Percentiles rank a stretch among this genome's conserved stretches.
phyloP scores from a whole-genome alignment of 2,797 vertebrate genomes.

The Lacerta bilineata region DNA sequence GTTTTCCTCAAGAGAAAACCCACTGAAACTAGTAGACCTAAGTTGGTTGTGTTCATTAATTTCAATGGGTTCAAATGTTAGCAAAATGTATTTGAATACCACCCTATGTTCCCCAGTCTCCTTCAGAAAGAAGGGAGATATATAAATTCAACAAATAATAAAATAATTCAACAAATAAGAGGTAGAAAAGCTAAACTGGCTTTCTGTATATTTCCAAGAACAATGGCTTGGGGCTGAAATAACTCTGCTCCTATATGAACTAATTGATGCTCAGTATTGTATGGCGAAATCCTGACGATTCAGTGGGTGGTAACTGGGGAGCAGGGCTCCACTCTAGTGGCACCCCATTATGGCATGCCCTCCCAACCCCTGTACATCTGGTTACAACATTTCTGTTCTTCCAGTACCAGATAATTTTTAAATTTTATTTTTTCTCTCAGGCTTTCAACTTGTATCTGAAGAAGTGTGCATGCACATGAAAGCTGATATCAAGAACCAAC shows the following conservation, averaged over 20 bases:
- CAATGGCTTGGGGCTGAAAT: not conserved
- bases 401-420: not conserved
- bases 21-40: too few relatives aligned
- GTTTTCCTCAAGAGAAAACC: too few relatives aligned
- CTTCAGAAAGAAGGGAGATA: not conserved
- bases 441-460: not conserved
- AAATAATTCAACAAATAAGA: not conserved
- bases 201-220: not conserved
- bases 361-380: not conserved
- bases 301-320: not conserved
- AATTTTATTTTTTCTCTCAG: too few relatives aligned
- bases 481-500: too few relatives aligned
- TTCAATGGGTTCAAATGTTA: too few relatives aligned
- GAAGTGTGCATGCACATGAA: too few relatives aligned
- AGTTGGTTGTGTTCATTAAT: too few relatives aligned
- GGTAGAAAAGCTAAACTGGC: not conserved
- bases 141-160: not conserved
- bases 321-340: too few relatives aligned
- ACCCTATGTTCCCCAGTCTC: not conserved
- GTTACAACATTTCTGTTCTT: not conserved
- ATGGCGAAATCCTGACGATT: not conserved
- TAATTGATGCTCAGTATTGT: not conserved
- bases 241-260: not conserved
- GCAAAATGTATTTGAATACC: too few relatives aligned
- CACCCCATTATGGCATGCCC: not conserved